A percentile compares a stretch with the other conserved stretches of the same genome.
Evolutionary conservation across 2,888 invertebrate species (phyloP).

Genomic region (Scaptomyza cyrtandrae): DNA sequence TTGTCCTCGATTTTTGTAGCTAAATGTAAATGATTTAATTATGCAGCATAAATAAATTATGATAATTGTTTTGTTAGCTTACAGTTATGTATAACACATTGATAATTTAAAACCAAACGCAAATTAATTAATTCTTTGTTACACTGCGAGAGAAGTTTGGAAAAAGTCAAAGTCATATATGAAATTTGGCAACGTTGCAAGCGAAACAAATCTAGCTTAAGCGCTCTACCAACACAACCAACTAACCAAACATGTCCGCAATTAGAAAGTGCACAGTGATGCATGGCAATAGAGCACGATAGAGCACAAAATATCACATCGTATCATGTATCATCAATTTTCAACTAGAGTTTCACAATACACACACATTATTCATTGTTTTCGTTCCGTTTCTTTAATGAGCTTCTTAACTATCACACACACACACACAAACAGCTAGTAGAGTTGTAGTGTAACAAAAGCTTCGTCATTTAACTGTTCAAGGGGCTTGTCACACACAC

Average conservation of each 20-base stretch:
- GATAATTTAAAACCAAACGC: conserved; percentile 18
- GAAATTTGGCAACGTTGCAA: conserved; percentile 37
- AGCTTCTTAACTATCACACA: conserved; percentile 6
- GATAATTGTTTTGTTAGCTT: conserved; percentile 22
- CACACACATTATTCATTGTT: neutral
- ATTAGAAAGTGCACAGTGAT: conserved; percentile 43
- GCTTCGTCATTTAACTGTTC: neutral
- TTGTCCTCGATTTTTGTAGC: conserved; percentile 10
- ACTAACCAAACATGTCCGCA: conserved; percentile 7
- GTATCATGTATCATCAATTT: conserved; percentile 7
- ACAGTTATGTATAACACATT: conserved; percentile 23
- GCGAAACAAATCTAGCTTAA: conserved; percentile 3
- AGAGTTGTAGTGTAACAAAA: neutral
- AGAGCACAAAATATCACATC: neutral
- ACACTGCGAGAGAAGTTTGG: no score
- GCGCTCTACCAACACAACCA: neutral
- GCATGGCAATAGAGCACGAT: conserved; percentile 36
- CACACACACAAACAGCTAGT: neutral
- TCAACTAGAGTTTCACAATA: conserved; percentile 4
- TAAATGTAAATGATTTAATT: conserved; percentile 34
- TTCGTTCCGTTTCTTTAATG: conserved; percentile 10
- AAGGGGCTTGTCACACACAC: conserved; percentile 16
- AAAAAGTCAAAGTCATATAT: conserved; percentile 3
- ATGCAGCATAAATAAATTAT: conserved; percentile 34
- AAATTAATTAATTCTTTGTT: conserved; percentile 27